A percentile compares a stretch with the other conserved stretches of the same genome.
Conservation (phyloP, 2,113 vertebrate species). For the Nibea albiflora region DNA sequence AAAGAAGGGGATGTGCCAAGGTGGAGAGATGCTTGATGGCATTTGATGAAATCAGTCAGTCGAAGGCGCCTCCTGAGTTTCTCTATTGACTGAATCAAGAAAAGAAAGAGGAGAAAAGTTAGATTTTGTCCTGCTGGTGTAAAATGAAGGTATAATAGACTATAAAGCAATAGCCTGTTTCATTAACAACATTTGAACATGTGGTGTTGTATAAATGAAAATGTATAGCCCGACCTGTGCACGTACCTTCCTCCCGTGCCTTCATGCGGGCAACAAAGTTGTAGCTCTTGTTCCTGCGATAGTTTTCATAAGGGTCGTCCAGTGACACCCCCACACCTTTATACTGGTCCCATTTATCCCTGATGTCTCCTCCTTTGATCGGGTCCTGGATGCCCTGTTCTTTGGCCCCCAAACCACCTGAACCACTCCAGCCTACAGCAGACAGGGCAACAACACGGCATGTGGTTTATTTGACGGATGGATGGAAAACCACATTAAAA, state of each 20-base stretch:
- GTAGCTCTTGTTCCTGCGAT: constrained; percentile 97
- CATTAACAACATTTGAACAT: not conserved
- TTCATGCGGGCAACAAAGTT: constrained; percentile 99
- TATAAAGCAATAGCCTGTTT: not conserved
- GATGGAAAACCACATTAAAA: not conserved
- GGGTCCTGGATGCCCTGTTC: constrained; percentile 99
- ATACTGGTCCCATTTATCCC: constrained; percentile 99
- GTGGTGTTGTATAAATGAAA: too few relatives aligned
- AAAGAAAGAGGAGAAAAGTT: not conserved
- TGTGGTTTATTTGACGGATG: too few relatives aligned
- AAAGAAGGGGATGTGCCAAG: not conserved
- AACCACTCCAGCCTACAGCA: constrained; percentile 94
- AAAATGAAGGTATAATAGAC: not conserved
- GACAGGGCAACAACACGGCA: constrained; percentile 8
- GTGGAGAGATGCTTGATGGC: not conserved
- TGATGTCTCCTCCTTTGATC: constrained; percentile 95
- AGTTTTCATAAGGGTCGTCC: constrained; percentile 98
- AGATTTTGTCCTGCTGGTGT: not conserved
- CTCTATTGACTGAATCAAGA: constrained; percentile 78
- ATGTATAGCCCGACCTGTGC: not conserved
- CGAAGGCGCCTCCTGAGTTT: constrained; percentile 78
- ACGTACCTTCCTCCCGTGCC: constrained; percentile 93
- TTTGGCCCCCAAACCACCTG: constrained; percentile 94
- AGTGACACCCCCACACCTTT: constrained; percentile 97
- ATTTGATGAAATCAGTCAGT: constrained; percentile 76